These are phyloP conservation scores for Macrophya alboannulata DNA, from an alignment of 2,888 invertebrate species.

Conservation along the genomic window DNA sequence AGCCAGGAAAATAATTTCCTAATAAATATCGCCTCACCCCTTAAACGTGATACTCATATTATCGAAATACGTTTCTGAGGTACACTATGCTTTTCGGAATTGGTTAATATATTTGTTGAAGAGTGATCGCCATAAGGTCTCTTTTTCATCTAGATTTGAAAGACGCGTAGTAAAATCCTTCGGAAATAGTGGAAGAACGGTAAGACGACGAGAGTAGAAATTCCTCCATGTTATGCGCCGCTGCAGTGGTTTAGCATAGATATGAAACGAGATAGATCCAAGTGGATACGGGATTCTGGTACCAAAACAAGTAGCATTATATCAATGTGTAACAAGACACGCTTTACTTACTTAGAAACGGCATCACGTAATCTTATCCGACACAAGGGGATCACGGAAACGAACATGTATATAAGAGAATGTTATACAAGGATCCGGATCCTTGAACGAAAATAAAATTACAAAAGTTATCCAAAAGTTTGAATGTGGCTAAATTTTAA, in stretches of 20 bases:
- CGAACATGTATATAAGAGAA: not conserved
- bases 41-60: too few species aligned
- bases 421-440: not conserved
- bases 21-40: too few species aligned
- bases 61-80: too few species aligned
- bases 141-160: not conserved
- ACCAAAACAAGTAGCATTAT: conserved; percentile 33
- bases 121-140: not conserved
- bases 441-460: conserved; percentile 1
- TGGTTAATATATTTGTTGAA: not conserved
- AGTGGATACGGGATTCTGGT: conserved; percentile 26
- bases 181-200: conserved; percentile 13
- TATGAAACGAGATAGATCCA: conserved; percentile 50
- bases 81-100: not conserved
- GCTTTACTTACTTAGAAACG: not conserved
- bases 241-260: conserved; percentile 53
- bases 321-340: conserved; percentile 20
- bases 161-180: conserved; percentile 23
- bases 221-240: not conserved
- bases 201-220: conserved; percentile 5
- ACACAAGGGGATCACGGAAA: not conserved
- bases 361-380: not conserved
- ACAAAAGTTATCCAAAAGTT: conserved; percentile 16
- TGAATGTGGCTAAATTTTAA: not conserved
- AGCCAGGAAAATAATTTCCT: too few species aligned